These are phyloP conservation scores for Chrysolina haemoptera DNA, from an alignment of 2,888 invertebrate species.

Conservation along the genomic window DNA sequence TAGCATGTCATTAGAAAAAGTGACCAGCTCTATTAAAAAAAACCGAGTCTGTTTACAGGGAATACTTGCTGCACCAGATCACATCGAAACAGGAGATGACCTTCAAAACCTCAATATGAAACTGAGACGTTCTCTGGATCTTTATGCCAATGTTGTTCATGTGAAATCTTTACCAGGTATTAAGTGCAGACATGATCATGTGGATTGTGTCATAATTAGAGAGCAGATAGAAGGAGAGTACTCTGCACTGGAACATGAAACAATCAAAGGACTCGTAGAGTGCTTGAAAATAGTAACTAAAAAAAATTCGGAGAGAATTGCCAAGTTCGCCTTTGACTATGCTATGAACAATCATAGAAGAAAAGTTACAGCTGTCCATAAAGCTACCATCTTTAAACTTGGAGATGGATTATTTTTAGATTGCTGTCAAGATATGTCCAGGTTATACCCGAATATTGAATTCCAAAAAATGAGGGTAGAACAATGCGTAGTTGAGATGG, in stretches of 20 bases:
- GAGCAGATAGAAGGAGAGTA: slow-evolving; percentile 99
- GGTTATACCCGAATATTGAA: slow-evolving; percentile 91
- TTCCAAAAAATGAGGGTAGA: slow-evolving; percentile 99
- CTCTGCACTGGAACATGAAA: slow-evolving; percentile 96
- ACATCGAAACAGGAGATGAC: slow-evolving; percentile 89
- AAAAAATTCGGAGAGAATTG: slow-evolving; percentile 92
- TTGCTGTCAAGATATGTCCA: slow-evolving; percentile 89
- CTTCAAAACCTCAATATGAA: slow-evolving; percentile 95
- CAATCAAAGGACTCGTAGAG: slow-evolving; percentile 92
- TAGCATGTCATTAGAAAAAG: slow-evolving; percentile 4
- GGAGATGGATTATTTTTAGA: slow-evolving; percentile 95
- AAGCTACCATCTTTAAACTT: slow-evolving; percentile 99
- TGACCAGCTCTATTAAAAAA: not conserved
- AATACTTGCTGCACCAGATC: slow-evolving; percentile 88
- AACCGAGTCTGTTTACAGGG: slow-evolving; percentile 48
- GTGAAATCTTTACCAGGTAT: slow-evolving; percentile 94
- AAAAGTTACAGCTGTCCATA: slow-evolving; percentile 98
- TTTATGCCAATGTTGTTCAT: slow-evolving; percentile 96
- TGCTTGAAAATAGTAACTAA: slow-evolving; percentile 97
- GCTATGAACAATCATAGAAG: slow-evolving; percentile 93
- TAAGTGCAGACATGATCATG: slow-evolving; percentile 84
- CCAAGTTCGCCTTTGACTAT: slow-evolving; percentile 99
- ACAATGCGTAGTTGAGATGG: slow-evolving; percentile 99
- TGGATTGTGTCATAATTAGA: slow-evolving; percentile 97
- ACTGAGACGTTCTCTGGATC: slow-evolving; percentile 83